Percentiles rank a stretch among this genome's conserved stretches.
These are phyloP conservation scores for Erebia aethiops DNA, from an alignment of 2,888 invertebrate genomes.

Conservation along the genomic window DNA sequence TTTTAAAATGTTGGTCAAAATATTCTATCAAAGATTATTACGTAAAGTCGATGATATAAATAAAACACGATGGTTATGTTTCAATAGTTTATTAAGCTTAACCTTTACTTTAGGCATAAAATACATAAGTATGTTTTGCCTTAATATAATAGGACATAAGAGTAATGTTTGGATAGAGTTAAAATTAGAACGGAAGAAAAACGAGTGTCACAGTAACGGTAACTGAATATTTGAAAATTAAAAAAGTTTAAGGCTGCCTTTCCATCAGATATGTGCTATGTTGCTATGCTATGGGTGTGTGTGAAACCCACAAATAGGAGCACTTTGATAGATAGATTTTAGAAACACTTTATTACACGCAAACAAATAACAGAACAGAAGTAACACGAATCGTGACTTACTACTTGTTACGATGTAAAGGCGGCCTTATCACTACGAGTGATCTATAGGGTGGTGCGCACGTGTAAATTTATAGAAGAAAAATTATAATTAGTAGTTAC, in stretches of 20 bases:
- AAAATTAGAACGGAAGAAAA: neutral
- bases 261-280: too few relatives aligned
- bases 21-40: conserved; percentile 4
- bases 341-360: too few relatives aligned
- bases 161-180: conserved; percentile 7
- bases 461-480: too few relatives aligned
- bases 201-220: neutral
- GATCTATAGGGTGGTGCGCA: too few relatives aligned
- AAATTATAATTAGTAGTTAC: too few relatives aligned
- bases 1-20: neutral
- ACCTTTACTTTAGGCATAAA: neutral
- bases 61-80: conserved; percentile 34
- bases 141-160: neutral
- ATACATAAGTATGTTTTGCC: conserved; percentile 7
- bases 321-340: too few relatives aligned
- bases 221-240: neutral
- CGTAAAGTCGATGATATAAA: conserved; percentile 18
- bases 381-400: too few relatives aligned
- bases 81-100: conserved; percentile 36
- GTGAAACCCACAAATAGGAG: too few relatives aligned
- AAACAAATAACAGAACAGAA: too few relatives aligned
- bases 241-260: neutral
- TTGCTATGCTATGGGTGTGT: too few relatives aligned
- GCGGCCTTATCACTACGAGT: too few relatives aligned
- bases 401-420: too few relatives aligned